These are phyloP conservation scores for Mormyrops boulengeri DNA, from an alignment of 2,797 vertebrate genomes.

Conservation along the genomic window DNA sequence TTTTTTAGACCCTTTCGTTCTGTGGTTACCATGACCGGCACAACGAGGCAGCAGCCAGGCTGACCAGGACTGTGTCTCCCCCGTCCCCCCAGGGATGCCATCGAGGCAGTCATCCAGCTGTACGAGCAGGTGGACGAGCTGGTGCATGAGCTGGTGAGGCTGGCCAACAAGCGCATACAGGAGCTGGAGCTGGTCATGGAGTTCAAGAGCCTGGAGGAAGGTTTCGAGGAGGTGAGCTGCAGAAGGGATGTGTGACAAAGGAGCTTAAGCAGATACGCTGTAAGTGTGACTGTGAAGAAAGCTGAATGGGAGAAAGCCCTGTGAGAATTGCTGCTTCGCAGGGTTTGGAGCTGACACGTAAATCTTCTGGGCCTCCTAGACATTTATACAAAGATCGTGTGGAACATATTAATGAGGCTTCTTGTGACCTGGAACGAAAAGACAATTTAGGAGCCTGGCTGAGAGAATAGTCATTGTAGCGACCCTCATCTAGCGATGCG, in stretches of 20 bases:
- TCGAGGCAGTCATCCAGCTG: conserved; percentile 60
- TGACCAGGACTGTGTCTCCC: conserved; percentile 10
- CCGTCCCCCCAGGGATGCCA: conserved; percentile 55
- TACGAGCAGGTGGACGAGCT: conserved; percentile 81
- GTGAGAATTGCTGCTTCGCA: neutral
- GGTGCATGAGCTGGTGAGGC: conserved; percentile 77
- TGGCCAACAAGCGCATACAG: conserved; percentile 75
- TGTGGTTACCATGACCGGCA: neutral
- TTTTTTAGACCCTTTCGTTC: neutral
- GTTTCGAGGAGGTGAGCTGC: conserved; percentile 68
- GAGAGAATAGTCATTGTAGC: neutral
- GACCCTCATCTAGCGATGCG: neutral
- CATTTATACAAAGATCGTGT: neutral
- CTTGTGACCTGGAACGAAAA: neutral
- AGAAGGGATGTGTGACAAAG: neutral
- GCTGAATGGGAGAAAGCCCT: neutral
- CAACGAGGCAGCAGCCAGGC: neutral
- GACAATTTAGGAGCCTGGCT: neutral
- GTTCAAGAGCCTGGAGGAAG: conserved; percentile 65
- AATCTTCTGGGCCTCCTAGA: neutral
- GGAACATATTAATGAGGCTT: neutral
- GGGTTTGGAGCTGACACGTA: neutral
- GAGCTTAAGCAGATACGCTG: neutral
- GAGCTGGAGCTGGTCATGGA: conserved; percentile 71
- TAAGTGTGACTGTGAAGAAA: neutral